Percentiles rank a stretch among this genome's conserved stretches.
These are phyloP conservation scores for Liopterus haemorrhoidalis DNA, from an alignment of 2,888 invertebrate species.

Conservation along the genomic window DNA sequence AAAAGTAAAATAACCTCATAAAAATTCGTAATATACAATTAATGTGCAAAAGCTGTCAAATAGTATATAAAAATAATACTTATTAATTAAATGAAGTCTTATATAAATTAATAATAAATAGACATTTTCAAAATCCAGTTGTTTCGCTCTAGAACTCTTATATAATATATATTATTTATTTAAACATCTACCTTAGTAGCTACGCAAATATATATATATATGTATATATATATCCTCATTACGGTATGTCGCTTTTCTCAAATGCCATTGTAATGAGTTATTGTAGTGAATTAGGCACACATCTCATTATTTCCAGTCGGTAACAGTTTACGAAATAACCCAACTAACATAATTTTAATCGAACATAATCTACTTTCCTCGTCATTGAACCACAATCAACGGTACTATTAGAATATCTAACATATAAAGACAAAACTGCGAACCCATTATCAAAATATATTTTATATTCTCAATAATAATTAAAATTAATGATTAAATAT, in stretches of 20 bases:
- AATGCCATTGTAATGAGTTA: conserved; percentile 26
- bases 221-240: conserved; percentile 12
- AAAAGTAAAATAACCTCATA: neutral
- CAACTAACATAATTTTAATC: too few relatives aligned
- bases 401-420: too few relatives aligned
- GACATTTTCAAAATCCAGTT: neutral
- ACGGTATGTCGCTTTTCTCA: conserved; percentile 8
- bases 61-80: too few relatives aligned
- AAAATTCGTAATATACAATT: neutral
- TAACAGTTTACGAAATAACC: too few relatives aligned
- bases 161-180: conserved; percentile 20
- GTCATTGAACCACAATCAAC: too few relatives aligned
- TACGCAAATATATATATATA: conserved; percentile 18
- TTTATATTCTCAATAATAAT: too few relatives aligned
- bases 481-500: too few relatives aligned
- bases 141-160: conserved; percentile 23
- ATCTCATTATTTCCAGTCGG: conserved; percentile 35
- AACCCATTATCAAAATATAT: too few relatives aligned
- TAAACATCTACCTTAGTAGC: conserved; percentile 9
- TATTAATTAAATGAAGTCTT: neutral
- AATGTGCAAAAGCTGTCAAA: too few relatives aligned
- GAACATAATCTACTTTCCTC: too few relatives aligned
- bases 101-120: neutral
- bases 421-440: too few relatives aligned
- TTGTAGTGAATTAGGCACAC: conserved; percentile 45